Conservation (phyloP, 2,113 vertebrate species). For the Oncorhynchus mykiss region DNA sequence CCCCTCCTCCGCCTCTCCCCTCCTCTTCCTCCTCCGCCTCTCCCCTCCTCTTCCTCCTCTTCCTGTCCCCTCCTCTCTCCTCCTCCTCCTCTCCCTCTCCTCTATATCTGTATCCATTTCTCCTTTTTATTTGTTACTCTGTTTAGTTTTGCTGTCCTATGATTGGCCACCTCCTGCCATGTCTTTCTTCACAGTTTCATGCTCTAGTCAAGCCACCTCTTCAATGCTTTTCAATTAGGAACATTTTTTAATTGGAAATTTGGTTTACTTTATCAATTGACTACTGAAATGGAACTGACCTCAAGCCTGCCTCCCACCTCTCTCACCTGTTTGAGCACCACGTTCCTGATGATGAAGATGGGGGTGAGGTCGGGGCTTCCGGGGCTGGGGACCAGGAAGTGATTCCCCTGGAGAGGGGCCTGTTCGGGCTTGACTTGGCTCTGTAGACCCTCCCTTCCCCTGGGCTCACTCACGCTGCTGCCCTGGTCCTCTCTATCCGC, state of each 20-base stretch:
- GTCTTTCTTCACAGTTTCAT: conserved; percentile 39
- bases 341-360: conserved; percentile 65
- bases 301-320: too few species aligned
- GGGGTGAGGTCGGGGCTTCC: conserved; percentile 43
- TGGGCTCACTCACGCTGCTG: conserved; percentile 41
- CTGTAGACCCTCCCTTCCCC: conserved; percentile 3
- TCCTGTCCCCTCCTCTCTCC: too few species aligned
- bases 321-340: conserved; percentile 68
- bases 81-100: too few species aligned
- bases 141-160: neutral
- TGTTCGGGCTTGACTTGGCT: conserved; percentile 14
- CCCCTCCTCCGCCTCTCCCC: too few species aligned
- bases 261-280: neutral
- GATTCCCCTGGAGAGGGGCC: conserved; percentile 8
- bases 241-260: neutral
- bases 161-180: conserved; percentile 58
- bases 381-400: neutral
- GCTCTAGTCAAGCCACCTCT: too few species aligned
- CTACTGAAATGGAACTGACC: neutral
- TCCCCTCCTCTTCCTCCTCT: too few species aligned
- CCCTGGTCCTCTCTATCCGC: conserved; percentile 56
- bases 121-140: neutral
- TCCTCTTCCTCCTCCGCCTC: too few species aligned
- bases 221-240: neutral
- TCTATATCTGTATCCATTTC: neutral